Conservation (phyloP, 2,888 invertebrate genomes). For the Patella depressa region DNA sequence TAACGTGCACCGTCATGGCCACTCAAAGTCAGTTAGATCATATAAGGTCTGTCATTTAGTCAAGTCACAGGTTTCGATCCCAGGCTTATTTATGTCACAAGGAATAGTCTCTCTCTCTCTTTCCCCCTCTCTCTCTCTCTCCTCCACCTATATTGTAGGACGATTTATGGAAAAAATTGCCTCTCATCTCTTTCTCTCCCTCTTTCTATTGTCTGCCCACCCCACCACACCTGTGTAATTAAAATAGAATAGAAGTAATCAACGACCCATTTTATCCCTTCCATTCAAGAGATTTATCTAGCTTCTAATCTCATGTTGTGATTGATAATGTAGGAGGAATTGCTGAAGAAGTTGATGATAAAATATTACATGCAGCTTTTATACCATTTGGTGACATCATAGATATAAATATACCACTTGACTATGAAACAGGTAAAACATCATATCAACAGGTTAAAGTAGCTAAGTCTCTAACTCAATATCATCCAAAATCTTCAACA, state of each 20-base stretch:
- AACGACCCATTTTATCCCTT: not conserved
- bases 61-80: no score
- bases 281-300: not conserved
- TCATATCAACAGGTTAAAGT: not conserved
- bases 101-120: no score
- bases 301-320: not conserved
- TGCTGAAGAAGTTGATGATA: constrained; percentile 92
- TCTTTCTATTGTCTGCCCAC: not conserved
- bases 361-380: constrained; percentile 95
- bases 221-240: not conserved
- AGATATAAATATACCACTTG: constrained; percentile 97
- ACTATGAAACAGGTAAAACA: constrained; percentile 83
- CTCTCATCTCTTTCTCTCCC: not conserved
- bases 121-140: no score
- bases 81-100: no score
- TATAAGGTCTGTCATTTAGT: no score
- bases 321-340: constrained; percentile 70
- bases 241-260: not conserved
- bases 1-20: no score
- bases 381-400: constrained; percentile 98
- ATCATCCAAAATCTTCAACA: no score
- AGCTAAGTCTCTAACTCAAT: no score
- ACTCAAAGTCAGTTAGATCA: no score
- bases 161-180: not conserved
- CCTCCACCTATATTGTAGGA: no score